Conservation (phyloP, 2,888 invertebrate species). For the Drosophila lutescens region DNA sequence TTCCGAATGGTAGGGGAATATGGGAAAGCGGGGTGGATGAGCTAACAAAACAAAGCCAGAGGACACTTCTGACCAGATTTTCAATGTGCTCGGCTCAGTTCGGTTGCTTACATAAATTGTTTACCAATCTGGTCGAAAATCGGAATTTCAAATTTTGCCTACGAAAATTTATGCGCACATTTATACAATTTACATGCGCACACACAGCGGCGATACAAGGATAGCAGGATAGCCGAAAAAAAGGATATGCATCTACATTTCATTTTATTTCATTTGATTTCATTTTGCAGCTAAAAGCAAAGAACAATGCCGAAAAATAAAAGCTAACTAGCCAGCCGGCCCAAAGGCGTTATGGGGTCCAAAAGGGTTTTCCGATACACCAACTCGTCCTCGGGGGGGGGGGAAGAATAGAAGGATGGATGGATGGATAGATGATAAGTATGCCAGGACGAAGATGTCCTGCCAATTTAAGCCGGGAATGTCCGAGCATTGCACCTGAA, state of each 20-base stretch:
- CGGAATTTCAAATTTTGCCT: constrained; percentile 81
- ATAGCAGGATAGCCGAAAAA: constrained; percentile 34
- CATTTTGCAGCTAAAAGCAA: constrained; percentile 21
- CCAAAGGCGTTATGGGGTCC: constrained; percentile 7
- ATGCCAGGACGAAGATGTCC: constrained; percentile 8
- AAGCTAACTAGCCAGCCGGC: constrained; percentile 34
- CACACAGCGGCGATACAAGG: constrained; percentile 42
- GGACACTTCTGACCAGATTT: constrained; percentile 63
- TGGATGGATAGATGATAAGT: constrained; percentile 23
- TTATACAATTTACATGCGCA: constrained; percentile 75
- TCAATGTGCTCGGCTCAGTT: constrained; percentile 51
- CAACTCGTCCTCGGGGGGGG: constrained; percentile 2
- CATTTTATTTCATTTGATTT: constrained; percentile 73
- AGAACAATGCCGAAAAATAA: constrained; percentile 21
- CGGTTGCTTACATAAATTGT: constrained; percentile 79
- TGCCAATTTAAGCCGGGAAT: constrained; percentile 46
- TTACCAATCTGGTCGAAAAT: constrained; percentile 81
- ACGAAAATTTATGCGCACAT: constrained; percentile 77
- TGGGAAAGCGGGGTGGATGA: constrained; percentile 2
- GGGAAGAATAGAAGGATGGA: not conserved
- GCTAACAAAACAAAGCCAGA: constrained; percentile 55
- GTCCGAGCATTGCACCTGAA: constrained; percentile 60
- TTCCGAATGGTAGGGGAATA: constrained; percentile 6
- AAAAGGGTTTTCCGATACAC: constrained; percentile 2
- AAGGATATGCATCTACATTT: constrained; percentile 72